Evolutionary conservation across 2,797 vertebrate species (phyloP).

Genomic region (Eulemur coronatus): DNA sequence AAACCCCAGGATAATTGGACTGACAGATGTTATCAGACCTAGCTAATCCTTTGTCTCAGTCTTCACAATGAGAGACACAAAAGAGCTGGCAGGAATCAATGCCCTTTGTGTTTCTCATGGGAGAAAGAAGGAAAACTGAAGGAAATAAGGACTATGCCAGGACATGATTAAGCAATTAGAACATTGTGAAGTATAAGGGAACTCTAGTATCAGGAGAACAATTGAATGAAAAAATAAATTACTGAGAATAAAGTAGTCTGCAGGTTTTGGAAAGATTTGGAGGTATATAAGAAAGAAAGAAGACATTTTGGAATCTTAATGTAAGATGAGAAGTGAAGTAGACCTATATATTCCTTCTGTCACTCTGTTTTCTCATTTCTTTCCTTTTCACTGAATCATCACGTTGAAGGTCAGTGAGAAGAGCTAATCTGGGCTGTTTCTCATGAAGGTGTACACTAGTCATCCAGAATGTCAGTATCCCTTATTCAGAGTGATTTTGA

Average conservation of each 20-base stretch:
- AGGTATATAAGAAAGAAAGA: background rate
- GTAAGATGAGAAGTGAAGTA: background rate
- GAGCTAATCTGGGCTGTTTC: background rate
- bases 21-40: background rate
- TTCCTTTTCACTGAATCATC: background rate
- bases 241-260: background rate
- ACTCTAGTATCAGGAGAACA: background rate
- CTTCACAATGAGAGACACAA: constrained; percentile 39
- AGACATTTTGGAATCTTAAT: constrained; percentile 15
- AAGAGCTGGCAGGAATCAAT: constrained; percentile 14
- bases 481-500: background rate
- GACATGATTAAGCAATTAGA: constrained; percentile 18
- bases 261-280: background rate
- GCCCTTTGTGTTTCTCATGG: background rate
- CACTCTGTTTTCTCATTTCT: background rate
- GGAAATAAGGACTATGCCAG: background rate
- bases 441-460: background rate
- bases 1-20: constrained; percentile 2
- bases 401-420: background rate
- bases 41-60: constrained; percentile 38
- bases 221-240: constrained; percentile 23
- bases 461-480: background rate
- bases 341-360: background rate
- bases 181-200: background rate
- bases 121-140: constrained; percentile 40